Conservation (phyloP, 1,140 invertebrate genomes). For the Polypedilum vanderplanki region DNA sequence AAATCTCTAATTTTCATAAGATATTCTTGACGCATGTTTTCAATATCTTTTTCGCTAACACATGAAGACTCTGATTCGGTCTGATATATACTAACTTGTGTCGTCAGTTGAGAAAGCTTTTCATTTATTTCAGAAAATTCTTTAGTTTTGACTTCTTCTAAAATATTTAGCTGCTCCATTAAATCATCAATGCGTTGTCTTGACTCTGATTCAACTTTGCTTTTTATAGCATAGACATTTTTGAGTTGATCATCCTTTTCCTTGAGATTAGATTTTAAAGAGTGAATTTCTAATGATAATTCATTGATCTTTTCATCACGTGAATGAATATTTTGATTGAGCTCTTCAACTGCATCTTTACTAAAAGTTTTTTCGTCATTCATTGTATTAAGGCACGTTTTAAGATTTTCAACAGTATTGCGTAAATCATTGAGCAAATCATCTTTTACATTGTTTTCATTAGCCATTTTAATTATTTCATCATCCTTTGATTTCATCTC, state of each 20-base stretch:
- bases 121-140: constrained; percentile 40
- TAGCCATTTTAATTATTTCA: constrained; percentile 2
- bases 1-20: constrained; percentile 39
- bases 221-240: neutral
- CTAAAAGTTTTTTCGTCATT: neutral
- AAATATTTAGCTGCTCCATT: constrained; percentile 25
- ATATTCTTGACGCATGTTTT: constrained; percentile 31
- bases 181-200: constrained; percentile 8
- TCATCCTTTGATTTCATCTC: neutral
- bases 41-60: constrained; percentile 35
- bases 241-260: constrained; percentile 23
- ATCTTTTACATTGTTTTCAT: constrained; percentile 31
- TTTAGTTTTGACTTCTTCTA: constrained; percentile 34
- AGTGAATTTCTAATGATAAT: neutral
- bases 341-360: neutral
- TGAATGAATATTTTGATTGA: neutral
- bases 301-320: neutral
- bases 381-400: constrained; percentile 14
- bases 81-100: constrained; percentile 36
- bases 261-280: neutral
- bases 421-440: constrained; percentile 32
- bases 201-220: neutral
- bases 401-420: constrained; percentile 28
- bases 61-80: constrained; percentile 34
- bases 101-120: constrained; percentile 41